phyloP scores from a whole-genome alignment of 2,888 invertebrate species.

The Dolomedes plantarius region DNA sequence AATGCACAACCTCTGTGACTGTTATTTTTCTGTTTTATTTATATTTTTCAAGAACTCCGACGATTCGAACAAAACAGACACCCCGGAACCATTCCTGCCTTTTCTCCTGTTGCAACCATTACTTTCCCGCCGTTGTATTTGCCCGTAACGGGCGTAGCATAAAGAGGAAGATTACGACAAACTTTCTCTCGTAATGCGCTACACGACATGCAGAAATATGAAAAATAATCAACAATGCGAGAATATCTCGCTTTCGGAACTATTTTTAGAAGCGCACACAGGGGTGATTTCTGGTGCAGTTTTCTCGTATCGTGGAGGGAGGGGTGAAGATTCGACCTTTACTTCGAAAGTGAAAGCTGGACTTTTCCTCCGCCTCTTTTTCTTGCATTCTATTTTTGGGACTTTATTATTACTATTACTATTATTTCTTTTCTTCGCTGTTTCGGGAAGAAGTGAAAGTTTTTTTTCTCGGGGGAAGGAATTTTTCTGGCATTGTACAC shows the following conservation, averaged over 20 bases:
- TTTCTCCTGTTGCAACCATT: background rate
- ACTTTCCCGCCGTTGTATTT: conserved; percentile 2
- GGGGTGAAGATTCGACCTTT: background rate
- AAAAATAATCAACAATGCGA: conserved; percentile 24
- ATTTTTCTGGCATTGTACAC: background rate
- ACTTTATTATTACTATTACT: conserved; percentile 11
- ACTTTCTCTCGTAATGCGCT: conserved; percentile 61
- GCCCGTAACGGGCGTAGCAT: background rate
- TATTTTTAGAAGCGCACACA: background rate
- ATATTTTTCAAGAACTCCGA: background rate
- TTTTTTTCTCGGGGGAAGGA: background rate
- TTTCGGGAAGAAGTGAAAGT: conserved; percentile 3
- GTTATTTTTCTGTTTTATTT: background rate
- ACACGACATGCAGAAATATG: background rate
- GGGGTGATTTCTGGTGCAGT: background rate
- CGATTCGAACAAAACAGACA: background rate
- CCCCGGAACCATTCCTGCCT: background rate
- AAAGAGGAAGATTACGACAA: conserved; percentile 55
- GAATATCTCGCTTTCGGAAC: background rate
- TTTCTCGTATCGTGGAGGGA: background rate
- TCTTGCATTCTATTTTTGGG: conserved; percentile 20
- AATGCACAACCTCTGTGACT: background rate
- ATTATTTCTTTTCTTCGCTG: background rate
- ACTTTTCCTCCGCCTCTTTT: conserved; percentile 9
- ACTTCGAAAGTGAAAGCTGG: background rate